A percentile compares a stretch with the other conserved stretches of the same genome.
Conservation (phyloP, 53 echinoderm and acorn worm species). For the Paelopatides confundens region DNA sequence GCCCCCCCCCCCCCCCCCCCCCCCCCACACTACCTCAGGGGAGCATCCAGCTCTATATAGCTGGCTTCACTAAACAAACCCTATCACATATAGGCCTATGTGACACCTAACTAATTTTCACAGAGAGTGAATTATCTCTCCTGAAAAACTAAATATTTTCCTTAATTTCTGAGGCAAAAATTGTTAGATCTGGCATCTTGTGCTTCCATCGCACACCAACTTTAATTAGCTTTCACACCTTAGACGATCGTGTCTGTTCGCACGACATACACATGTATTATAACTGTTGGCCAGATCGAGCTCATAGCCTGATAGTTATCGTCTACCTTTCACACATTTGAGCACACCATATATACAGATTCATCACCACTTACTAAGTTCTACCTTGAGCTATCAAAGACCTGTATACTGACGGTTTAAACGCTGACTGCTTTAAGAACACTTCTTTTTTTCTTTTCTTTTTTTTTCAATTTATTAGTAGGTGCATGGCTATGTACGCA, state of each 20-base stretch:
- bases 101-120: neutral
- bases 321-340: neutral
- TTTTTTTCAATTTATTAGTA: neutral
- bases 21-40: too few species aligned
- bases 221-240: slow-evolving; percentile 45
- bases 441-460: neutral
- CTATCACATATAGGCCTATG: too few species aligned
- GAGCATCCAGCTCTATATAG: too few species aligned
- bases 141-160: neutral
- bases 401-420: neutral
- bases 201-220: slow-evolving; percentile 2
- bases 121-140: neutral
- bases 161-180: neutral
- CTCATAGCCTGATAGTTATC: neutral
- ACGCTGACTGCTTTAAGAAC: neutral
- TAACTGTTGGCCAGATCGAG: neutral
- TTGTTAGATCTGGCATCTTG: neutral
- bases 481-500: neutral
- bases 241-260: neutral
- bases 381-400: neutral
- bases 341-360: neutral
- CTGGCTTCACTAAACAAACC: too few species aligned
- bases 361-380: slow-evolving; percentile 24
- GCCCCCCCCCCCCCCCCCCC: too few species aligned
- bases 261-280: slow-evolving; percentile 1